These are phyloP conservation scores for Tetragonisca angustula DNA, from an alignment of 2,888 invertebrate species.

Conservation along the genomic window DNA sequence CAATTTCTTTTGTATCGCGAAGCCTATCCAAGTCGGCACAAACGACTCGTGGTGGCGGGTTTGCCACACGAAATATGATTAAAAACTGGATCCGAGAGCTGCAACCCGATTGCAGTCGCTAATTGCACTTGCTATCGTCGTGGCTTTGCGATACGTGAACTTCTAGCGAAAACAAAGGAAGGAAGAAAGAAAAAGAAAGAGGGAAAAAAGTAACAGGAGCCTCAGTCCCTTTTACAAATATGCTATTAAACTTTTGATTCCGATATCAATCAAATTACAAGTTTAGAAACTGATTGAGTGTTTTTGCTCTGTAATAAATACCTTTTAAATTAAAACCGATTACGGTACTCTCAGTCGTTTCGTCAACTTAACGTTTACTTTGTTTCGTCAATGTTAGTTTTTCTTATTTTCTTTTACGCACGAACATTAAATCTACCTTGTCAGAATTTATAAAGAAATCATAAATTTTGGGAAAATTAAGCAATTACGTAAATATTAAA, in stretches of 20 bases:
- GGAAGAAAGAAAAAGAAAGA: too few species aligned
- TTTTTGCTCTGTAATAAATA: not conserved
- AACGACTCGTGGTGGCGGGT: not conserved
- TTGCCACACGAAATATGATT: conserved; percentile 16
- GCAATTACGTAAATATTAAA: too few species aligned
- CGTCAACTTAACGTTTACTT: not conserved
- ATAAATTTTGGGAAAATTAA: too few species aligned
- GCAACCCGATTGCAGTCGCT: conserved; percentile 7
- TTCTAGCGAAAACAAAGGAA: not conserved
- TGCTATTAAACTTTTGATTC: not conserved
- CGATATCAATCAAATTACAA: not conserved
- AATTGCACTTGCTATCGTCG: conserved; percentile 1
- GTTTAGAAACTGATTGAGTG: not conserved
- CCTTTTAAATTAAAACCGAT: not conserved
- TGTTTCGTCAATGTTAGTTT: not conserved
- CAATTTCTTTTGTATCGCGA: conserved; percentile 1
- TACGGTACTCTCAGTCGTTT: not conserved
- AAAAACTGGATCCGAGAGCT: conserved; percentile 8
- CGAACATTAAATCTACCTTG: not conserved
- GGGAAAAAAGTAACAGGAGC: not conserved
- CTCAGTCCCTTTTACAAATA: not conserved
- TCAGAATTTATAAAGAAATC: too few species aligned
- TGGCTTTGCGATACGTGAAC: not conserved
- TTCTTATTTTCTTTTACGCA: not conserved
- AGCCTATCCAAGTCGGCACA: not conserved